Evolutionary conservation across 2,888 invertebrate genomes (phyloP).

Genomic region (Meteorus cinctellus): DNA sequence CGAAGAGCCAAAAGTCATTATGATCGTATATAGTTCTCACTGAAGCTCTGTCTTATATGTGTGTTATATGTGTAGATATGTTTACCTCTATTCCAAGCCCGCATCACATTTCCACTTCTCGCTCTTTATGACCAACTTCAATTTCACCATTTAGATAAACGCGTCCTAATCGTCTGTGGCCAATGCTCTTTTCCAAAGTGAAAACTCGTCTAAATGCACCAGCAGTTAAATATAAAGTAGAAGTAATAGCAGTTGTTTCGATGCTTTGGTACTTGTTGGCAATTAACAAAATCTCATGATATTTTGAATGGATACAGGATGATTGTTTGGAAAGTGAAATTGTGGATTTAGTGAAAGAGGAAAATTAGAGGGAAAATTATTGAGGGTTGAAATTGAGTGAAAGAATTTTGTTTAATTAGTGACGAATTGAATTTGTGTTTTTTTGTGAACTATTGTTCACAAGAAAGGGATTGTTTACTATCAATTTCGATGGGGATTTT

Average conservation of each 20-base stretch:
- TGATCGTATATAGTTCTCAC: neutral
- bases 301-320: neutral
- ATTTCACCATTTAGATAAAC: conserved; percentile 62
- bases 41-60: conserved; percentile 4
- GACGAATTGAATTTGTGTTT: no score
- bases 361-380: neutral
- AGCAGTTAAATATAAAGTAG: neutral
- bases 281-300: neutral
- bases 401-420: no score
- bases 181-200: conserved; percentile 28
- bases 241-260: neutral
- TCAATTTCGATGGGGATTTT: no score
- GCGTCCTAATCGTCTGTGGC: neutral
- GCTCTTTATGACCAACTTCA: conserved; percentile 52
- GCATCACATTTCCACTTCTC: conserved; percentile 18
- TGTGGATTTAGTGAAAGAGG: neutral
- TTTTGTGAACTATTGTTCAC: no score
- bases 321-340: neutral
- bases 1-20: conserved; percentile 15
- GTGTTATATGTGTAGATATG: neutral
- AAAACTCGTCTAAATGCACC: conserved; percentile 14
- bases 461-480: no score
- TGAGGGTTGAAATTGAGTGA: no score
- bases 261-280: neutral
- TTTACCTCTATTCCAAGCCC: neutral